These are phyloP conservation scores for Gymnoscopelus braueri DNA, from an alignment of 2,797 vertebrate species.

Conservation along the genomic window DNA sequence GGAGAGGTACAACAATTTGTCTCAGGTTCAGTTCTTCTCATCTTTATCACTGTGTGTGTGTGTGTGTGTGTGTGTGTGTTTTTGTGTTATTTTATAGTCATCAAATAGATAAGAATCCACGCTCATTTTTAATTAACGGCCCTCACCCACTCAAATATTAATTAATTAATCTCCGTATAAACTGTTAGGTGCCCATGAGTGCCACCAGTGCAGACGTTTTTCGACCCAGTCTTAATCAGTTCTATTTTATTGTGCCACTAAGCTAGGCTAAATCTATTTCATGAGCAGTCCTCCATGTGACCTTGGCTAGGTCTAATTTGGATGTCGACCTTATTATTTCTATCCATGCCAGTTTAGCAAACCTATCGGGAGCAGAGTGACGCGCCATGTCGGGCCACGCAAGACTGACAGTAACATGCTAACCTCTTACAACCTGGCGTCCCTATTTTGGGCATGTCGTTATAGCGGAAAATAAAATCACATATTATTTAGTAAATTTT, in stretches of 20 bases:
- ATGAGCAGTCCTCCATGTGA: constrained; percentile 53
- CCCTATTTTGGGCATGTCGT: too few relatives aligned
- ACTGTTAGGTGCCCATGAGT: too few relatives aligned
- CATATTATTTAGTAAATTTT: too few relatives aligned
- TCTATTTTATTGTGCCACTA: constrained; percentile 36
- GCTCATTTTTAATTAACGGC: too few relatives aligned
- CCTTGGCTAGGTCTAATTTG: constrained; percentile 59
- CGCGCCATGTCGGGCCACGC: neutral
- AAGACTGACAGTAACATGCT: constrained; percentile 50
- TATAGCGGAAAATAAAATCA: too few relatives aligned
- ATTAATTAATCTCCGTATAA: too few relatives aligned
- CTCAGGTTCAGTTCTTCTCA: neutral
- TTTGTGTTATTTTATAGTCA: too few relatives aligned
- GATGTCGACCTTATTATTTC: constrained; percentile 53
- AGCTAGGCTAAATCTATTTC: constrained; percentile 32
- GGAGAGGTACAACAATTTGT: neutral
- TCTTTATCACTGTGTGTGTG: too few relatives aligned
- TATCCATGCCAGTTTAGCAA: constrained; percentile 31
- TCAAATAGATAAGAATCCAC: too few relatives aligned
- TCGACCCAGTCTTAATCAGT: neutral
- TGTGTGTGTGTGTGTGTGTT: too few relatives aligned
- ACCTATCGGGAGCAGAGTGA: neutral
- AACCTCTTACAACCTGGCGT: constrained; percentile 26
- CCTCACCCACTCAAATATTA: too few relatives aligned
- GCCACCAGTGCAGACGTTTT: neutral